These are phyloP conservation scores for Pipistrellus nathusii DNA, from an alignment of 2,797 vertebrate genomes.

Conservation along the genomic window DNA sequence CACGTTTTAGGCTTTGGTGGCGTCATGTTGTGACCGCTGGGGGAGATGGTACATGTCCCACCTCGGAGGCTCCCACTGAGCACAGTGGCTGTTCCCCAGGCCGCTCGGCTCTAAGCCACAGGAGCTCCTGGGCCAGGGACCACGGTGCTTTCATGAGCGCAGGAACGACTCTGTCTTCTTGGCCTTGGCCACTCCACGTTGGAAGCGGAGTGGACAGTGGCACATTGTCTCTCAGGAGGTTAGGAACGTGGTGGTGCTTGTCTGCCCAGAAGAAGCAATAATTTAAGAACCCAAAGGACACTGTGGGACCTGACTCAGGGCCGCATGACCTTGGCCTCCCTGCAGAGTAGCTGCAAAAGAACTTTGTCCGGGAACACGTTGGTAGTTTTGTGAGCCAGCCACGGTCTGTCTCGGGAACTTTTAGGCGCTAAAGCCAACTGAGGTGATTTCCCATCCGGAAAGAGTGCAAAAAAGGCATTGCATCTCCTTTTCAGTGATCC, in stretches of 20 bases:
- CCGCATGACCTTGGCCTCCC: not conserved
- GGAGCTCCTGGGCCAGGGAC: not conserved
- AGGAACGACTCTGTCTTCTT: not conserved
- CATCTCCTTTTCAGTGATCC: not conserved
- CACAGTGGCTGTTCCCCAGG: not conserved
- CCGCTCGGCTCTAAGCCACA: not conserved
- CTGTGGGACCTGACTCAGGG: not conserved
- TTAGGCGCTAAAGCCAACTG: not conserved
- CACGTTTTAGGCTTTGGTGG: not conserved
- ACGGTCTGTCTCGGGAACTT: not conserved
- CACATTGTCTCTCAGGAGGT: not conserved
- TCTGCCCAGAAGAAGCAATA: not conserved
- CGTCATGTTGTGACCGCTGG: not conserved
- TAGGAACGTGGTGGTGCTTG: not conserved
- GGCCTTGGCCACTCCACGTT: not conserved
- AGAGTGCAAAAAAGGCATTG: not conserved
- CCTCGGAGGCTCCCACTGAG: not conserved
- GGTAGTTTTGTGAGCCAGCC: not conserved
- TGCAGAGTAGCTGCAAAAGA: not conserved
- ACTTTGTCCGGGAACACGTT: not conserved
- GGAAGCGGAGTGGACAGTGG: not conserved
- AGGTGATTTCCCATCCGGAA: not conserved
- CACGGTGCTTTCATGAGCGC: rapidly evolving
- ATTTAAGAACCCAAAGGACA: not conserved
- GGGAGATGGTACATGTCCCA: not conserved